Percentiles rank a stretch among this genome's conserved stretches.
These are phyloP conservation scores for Phyllostomus hastatus DNA, from an alignment of 2,113 vertebrate species.

Conservation along the genomic window DNA sequence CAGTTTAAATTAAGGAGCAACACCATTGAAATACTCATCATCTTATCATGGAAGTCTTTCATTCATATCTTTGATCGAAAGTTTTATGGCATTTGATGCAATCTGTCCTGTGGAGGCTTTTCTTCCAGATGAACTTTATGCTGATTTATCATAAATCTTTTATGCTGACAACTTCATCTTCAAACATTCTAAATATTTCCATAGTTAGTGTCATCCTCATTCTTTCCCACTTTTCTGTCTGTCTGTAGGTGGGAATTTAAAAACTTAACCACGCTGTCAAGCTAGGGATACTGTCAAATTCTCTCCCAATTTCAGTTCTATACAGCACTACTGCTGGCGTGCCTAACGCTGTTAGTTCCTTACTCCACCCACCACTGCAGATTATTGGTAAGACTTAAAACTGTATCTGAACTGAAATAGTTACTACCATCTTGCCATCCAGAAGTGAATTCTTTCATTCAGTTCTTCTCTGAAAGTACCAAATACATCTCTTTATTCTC, in stretches of 20 bases:
- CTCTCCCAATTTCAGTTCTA: background rate
- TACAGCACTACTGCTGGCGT: background rate
- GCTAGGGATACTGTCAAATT: background rate
- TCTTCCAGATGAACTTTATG: background rate
- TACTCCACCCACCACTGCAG: background rate
- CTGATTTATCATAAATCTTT: background rate
- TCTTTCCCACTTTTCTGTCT: conserved; percentile 23
- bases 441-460: background rate
- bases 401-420: background rate
- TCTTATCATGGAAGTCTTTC: background rate
- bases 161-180: conserved; percentile 22
- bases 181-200: conserved; percentile 25
- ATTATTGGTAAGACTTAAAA: background rate
- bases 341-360: background rate
- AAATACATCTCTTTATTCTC: background rate
- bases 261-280: background rate
- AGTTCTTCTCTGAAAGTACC: background rate
- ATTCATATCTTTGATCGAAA: background rate
- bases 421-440: background rate
- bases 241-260: conserved; percentile 5
- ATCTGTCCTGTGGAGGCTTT: background rate
- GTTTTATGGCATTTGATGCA: background rate
- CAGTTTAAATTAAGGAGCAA: background rate
- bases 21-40: background rate
- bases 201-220: background rate